phyloP scores from a whole-genome alignment of 2,888 invertebrate species.

The Elegia similella region DNA sequence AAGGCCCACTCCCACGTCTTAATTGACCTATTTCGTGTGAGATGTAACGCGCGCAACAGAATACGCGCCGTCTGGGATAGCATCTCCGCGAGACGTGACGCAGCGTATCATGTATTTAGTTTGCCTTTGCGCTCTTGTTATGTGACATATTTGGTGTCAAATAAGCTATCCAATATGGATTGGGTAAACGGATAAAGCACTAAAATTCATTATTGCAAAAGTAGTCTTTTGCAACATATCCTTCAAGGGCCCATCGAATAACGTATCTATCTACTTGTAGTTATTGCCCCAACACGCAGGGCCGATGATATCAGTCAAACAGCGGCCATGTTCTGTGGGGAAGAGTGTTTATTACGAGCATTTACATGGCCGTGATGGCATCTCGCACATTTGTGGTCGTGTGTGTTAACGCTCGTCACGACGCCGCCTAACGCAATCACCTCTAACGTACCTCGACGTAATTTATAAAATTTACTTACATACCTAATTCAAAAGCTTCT shows the following conservation, averaged over 20 bases:
- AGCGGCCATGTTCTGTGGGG: conserved; percentile 43
- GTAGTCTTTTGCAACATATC: no score
- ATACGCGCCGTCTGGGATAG: conserved; percentile 69
- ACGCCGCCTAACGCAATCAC: conserved; percentile 15
- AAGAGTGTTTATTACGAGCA: conserved; percentile 54
- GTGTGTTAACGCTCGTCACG: conserved; percentile 39
- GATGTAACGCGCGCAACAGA: conserved; percentile 58
- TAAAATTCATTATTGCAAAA: not conserved
- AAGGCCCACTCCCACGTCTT: conserved; percentile 77
- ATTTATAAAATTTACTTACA: not conserved
- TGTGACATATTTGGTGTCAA: conserved; percentile 17
- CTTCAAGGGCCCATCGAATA: not conserved
- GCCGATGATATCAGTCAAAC: conserved; percentile 44
- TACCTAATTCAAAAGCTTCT: no score
- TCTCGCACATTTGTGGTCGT: conserved; percentile 45
- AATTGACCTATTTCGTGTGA: conserved; percentile 80
- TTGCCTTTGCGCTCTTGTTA: not conserved
- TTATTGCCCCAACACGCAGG: not conserved
- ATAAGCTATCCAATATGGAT: conserved; percentile 14
- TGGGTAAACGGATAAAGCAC: not conserved
- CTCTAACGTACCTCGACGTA: not conserved
- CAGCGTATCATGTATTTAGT: conserved; percentile 39
- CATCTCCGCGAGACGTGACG: conserved; percentile 73
- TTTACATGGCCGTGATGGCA: conserved; percentile 53
- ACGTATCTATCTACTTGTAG: not conserved